phyloP scores from a whole-genome alignment of 2,113 vertebrate species.

The Damaliscus lunatus region DNA sequence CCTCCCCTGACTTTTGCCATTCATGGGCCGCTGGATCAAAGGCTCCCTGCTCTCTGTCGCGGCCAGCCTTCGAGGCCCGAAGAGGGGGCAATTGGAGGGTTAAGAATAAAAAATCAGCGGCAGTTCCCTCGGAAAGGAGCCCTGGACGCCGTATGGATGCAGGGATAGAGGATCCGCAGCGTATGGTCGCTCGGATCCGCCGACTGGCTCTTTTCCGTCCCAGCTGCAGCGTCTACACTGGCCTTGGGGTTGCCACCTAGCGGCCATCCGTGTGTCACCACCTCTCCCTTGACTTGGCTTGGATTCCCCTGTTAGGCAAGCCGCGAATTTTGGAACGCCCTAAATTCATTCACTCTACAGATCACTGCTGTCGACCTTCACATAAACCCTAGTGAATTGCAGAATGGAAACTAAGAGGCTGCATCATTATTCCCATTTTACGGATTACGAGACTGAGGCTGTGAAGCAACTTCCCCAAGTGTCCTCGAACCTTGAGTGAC shows the following conservation, averaged over 20 bases:
- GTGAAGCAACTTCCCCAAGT: background rate
- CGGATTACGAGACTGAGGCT: background rate
- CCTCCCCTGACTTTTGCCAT: constrained; percentile 73
- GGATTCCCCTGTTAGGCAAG: background rate
- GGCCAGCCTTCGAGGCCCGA: background rate
- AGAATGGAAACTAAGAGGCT: background rate
- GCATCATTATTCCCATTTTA: background rate
- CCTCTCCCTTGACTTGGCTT: background rate
- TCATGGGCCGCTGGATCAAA: constrained; percentile 82
- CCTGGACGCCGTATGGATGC: background rate
- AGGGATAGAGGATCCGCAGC: accelerated
- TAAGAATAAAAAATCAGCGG: background rate
- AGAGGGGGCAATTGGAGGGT: background rate
- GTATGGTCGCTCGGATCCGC: accelerated
- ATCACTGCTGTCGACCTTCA: background rate
- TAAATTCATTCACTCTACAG: background rate
- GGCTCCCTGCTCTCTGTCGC: constrained; percentile 45
- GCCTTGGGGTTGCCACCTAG: background rate
- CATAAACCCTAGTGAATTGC: background rate
- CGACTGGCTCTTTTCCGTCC: background rate
- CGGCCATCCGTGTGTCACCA: background rate
- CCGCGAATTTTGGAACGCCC: background rate
- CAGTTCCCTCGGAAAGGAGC: background rate
- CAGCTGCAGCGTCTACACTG: background rate
- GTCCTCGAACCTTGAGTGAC: background rate